A percentile compares a stretch with the other conserved stretches of the same genome.
These are phyloP conservation scores for Ctenosaura bakeri DNA, from an alignment of 2,797 vertebrate species.

Conservation along the genomic window DNA sequence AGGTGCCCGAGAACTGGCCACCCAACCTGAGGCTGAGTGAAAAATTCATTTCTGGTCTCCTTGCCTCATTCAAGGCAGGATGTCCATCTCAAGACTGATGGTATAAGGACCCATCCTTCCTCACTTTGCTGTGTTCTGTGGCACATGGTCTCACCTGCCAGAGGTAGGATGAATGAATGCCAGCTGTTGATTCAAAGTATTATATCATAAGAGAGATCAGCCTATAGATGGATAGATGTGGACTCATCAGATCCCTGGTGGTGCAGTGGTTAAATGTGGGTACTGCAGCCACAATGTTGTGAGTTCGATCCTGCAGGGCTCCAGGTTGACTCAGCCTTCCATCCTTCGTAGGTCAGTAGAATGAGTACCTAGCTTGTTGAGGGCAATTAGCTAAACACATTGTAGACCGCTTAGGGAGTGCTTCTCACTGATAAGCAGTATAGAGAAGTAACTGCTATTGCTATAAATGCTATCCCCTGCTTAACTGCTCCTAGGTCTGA, in stretches of 20 bases:
- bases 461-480: neutral
- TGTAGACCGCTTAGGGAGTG: too few relatives aligned
- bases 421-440: too few relatives aligned
- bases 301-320: too few relatives aligned
- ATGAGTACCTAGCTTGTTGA: too few relatives aligned
- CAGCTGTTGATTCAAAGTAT: neutral
- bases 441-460: too few relatives aligned
- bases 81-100: neutral
- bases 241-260: neutral
- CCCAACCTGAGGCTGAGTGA: neutral
- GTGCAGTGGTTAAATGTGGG: too few relatives aligned
- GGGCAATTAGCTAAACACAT: too few relatives aligned
- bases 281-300: too few relatives aligned
- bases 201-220: neutral
- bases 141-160: neutral
- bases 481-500: neutral
- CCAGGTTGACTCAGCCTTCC: too few relatives aligned
- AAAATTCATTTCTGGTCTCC: neutral
- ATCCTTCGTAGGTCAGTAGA: too few relatives aligned
- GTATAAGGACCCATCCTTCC: too few relatives aligned
- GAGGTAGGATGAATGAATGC: neutral
- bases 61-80: neutral
- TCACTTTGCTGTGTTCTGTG: neutral
- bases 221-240: neutral
- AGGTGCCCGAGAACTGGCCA: neutral